Evolutionary conservation across 1,140 invertebrate species (phyloP), one percentile per base, ranked within the genome.

Genomic region (Trichogramma pretiosum): DNA sequence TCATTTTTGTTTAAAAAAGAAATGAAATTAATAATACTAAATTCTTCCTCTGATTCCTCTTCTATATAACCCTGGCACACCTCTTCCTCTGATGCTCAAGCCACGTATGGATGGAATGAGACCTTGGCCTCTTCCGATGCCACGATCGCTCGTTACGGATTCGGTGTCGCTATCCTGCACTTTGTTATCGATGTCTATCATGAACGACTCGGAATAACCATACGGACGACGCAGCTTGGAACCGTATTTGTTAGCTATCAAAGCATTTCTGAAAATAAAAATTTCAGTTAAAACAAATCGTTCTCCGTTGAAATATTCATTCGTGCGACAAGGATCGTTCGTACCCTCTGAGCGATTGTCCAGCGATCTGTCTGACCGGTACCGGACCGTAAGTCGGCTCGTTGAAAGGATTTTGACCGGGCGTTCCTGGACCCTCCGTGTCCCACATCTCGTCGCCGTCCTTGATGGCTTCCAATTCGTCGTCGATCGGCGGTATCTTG

Each of bases 131-230:
- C 54, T 49, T n/a, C 60, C 56, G 28, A 56, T 37, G 26, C 53
- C 57, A 24, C 49, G 33, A 7, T 40, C 24, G 28, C 50, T 58
- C 9, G 22, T 13, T 21, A 64, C 24, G 3, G 60, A 60, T 37
- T 56, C 49, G 3, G 23, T 1, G 35, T 62, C 59, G 2, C 57
- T 9, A 23, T 30, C 39, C 0, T 48, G 37, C 2, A 59, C 54
- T 0, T 32, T 17, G 0, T 24, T 23, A 40, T 26, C 18, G 3
- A 13, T 3, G 24, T 13, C 13, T 16, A 41, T 43, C 32, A 61
- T 33, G 34, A 53, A 41, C 32, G 54, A 52, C 46, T 57, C 56
- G 7, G 56, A 55, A 48, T 40, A 56, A 8, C 55, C 47, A 40
- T 26, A 52, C 7, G 58, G 58, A 18, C 30, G 23, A 47, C 56